Evolutionary conservation across 1,140 invertebrate species (phyloP).

Genomic region (Episyrphus balteatus): DNA sequence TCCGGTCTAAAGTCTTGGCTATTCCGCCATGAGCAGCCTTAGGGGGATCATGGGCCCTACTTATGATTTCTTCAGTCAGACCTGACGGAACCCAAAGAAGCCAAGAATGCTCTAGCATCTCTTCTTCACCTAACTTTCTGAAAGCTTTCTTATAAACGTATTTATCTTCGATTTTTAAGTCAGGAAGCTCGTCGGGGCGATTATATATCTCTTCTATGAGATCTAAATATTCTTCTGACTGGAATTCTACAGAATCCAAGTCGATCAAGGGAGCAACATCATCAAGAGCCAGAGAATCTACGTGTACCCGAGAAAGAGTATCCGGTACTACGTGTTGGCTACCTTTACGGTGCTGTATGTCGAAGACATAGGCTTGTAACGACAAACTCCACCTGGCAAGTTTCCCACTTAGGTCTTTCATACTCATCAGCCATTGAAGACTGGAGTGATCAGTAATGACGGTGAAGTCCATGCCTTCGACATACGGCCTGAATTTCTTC

Average conservation of each 20-base stretch:
- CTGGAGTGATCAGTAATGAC: conserved; percentile 41
- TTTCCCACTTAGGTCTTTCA: conserved; percentile 34
- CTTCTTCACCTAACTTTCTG: too few species aligned
- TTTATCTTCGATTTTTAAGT: too few species aligned
- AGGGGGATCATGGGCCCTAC: neutral
- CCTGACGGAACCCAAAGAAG: conserved; percentile 2
- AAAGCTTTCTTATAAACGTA: too few species aligned
- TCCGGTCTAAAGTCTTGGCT: neutral
- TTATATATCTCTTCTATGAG: too few species aligned
- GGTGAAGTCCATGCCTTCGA: conserved; percentile 35
- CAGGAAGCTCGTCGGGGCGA: too few species aligned
- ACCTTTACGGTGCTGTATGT: conserved; percentile 34
- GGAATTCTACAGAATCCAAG: too few species aligned
- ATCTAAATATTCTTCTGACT: too few species aligned
- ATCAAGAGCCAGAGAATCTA: too few species aligned
- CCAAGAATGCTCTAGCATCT: neutral
- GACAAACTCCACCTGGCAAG: conserved; percentile 36
- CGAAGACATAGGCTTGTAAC: conserved; percentile 35
- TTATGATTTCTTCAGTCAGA: neutral
- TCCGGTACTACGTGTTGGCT: conserved; percentile 27
- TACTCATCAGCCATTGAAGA: conserved; percentile 36
- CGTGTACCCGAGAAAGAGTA: conserved; percentile 17
- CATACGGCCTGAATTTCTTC: conserved; percentile 35
- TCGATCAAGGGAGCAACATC: too few species aligned
- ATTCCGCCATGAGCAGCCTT: conserved; percentile 2